These are phyloP conservation scores for Numenius phaeopus DNA, from an alignment of 2,797 vertebrate genomes.

Conservation along the genomic window DNA sequence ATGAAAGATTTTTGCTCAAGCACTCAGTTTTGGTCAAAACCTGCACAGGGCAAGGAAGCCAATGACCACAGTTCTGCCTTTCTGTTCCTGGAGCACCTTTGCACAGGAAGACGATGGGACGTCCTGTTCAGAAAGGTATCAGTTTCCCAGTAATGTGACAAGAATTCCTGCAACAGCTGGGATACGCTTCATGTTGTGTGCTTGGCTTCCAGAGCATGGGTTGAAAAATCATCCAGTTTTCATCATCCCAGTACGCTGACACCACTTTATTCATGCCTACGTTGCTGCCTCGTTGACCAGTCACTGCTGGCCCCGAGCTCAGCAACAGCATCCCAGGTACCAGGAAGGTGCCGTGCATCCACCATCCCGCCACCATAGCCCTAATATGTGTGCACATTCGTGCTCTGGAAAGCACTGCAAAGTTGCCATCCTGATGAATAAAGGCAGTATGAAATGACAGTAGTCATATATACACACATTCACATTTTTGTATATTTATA, in stretches of 20 bases:
- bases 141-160: fast-evolving
- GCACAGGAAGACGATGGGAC: fast-evolving
- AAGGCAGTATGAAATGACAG: too few species aligned
- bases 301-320: too few species aligned
- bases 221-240: not conserved
- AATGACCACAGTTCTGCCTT: not conserved
- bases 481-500: too few species aligned
- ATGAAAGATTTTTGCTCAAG: not conserved
- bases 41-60: not conserved
- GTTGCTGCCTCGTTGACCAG: not conserved
- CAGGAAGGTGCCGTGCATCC: fast-evolving
- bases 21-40: not conserved
- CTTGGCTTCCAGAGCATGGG: fast-evolving
- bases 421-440: not conserved
- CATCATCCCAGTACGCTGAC: not conserved
- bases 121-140: too few species aligned
- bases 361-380: too few species aligned
- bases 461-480: fast-evolving
- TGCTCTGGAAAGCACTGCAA: fast-evolving
- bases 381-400: fast-evolving
- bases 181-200: fast-evolving
- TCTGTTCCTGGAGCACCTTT: not conserved
- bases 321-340: not conserved
- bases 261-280: fast-evolving
- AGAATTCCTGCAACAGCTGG: not conserved